Percentiles rank a stretch among this genome's conserved stretches.
Conservation (phyloP, 1,140 invertebrate genomes). For the Drosophila nebulosa region DNA sequence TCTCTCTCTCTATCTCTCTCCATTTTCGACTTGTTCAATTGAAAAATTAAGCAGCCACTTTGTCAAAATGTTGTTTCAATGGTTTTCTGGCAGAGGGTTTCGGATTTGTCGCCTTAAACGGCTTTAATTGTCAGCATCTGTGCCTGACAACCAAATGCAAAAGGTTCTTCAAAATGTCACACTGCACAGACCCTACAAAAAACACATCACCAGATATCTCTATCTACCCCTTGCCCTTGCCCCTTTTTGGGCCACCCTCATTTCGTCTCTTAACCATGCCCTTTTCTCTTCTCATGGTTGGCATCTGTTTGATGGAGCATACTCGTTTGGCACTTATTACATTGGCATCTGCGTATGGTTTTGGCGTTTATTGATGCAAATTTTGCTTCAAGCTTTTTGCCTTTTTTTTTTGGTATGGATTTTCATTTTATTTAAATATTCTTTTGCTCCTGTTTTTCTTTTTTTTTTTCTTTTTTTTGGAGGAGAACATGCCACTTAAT, state of each 20-base stretch:
- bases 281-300: no score
- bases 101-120: constrained; percentile 12
- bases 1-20: no score
- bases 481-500: constrained; percentile 53
- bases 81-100: constrained; percentile 16
- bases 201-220: background rate
- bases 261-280: no score
- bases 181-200: background rate
- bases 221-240: background rate
- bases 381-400: constrained; percentile 37
- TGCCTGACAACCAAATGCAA: constrained; percentile 68
- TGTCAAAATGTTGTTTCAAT: constrained; percentile 73
- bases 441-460: background rate
- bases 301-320: constrained; percentile 61
- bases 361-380: constrained; percentile 79
- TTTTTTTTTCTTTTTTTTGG: constrained; percentile 1
- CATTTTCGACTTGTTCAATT: constrained; percentile 47
- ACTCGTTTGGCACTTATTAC: constrained; percentile 74
- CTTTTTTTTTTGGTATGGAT: constrained; percentile 24
- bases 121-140: constrained; percentile 76
- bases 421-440: constrained; percentile 2
- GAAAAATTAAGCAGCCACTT: constrained; percentile 78
- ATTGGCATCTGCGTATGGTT: constrained; percentile 75
- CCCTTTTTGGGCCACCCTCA: no score
- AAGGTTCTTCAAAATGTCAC: constrained; percentile 53